Percentiles rank a stretch among this genome's conserved stretches.
Conservation (phyloP, 2,797 vertebrate species). For the Morelia viridis region DNA sequence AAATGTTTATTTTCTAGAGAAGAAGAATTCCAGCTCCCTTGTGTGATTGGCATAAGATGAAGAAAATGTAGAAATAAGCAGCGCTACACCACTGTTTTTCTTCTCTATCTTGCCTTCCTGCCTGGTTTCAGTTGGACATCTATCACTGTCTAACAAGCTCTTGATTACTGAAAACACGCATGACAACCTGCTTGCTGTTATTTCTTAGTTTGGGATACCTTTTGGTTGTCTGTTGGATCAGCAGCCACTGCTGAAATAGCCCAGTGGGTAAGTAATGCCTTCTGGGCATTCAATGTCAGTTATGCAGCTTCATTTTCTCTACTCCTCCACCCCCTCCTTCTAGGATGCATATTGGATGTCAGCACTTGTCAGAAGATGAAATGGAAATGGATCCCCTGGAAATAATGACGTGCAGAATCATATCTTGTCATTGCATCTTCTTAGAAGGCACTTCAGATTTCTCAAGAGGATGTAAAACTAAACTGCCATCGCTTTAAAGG, state of each 20-base stretch:
- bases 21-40: background rate
- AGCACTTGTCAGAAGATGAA: slow-evolving; percentile 27
- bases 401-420: slow-evolving; percentile 43
- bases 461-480: slow-evolving; percentile 57
- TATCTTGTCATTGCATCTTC: slow-evolving; percentile 39
- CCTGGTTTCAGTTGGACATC: background rate
- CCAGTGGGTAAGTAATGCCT: background rate
- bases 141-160: slow-evolving; percentile 16
- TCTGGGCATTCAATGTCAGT: background rate
- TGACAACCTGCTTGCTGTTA: slow-evolving; percentile 17
- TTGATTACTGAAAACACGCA: slow-evolving; percentile 15
- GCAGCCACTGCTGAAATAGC: background rate
- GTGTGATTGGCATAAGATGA: background rate
- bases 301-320: slow-evolving; percentile 26
- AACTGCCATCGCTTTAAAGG: slow-evolving; percentile 41
- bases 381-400: slow-evolving; percentile 10
- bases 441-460: slow-evolving; percentile 44
- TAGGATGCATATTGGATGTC: slow-evolving; percentile 26
- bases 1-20: background rate
- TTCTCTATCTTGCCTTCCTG: background rate
- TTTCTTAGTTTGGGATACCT: slow-evolving; percentile 17
- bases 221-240: slow-evolving; percentile 29
- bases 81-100: background rate
- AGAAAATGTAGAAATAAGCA: background rate
- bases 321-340: background rate